Evolutionary conservation across 2,797 vertebrate species (phyloP), one percentile per base, ranked within the genome.

Genomic region (Lycodopsis pacificus): DNA sequence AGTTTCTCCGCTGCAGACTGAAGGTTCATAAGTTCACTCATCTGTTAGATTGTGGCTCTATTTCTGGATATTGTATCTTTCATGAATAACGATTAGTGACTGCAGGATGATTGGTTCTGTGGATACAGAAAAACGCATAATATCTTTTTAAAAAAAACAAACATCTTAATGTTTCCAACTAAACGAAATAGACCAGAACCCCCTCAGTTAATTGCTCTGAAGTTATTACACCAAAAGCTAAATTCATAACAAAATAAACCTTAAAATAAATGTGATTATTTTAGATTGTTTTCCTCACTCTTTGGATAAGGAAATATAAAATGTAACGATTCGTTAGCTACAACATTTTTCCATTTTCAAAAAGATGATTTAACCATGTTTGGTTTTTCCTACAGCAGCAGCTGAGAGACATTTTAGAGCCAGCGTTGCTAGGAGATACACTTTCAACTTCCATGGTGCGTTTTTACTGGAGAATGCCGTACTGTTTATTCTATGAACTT

Each of bases 211-310:
- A 86, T 22, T 13, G 14, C 5, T 32, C 34, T 46, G 44, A n/a
- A 86, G 88, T 56, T 86, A 70, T 86, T 80, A 89, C 72, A 88
- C 76, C 86, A 83, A 87, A 90, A 84, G 76, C 80, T 84, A 81
- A 89, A 82, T 84, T 83, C 73, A 88, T 65, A 42, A 75, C 84
- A 79, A 83, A 88, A 84, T 80, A 82, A 84, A 86, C 2, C 2
- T 27, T 38, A 30, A 22, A 14, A 14, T 30, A 27, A 4, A 12
- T 38, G 19, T 13, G 14, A 44, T 46, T 58, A 3, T 42, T 25
- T 46, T 3, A 46, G 19, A 46, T 19, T 7, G 19, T 1, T 19
- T 17, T 19, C 44, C 44, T 20, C 10, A 19, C 36, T 27, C 62
- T 64, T 42, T 32, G 25, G 10, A 22, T 44, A 13, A 34, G 20